Conservation (phyloP, 2,888 invertebrate genomes). For the Carcina quercana region DNA sequence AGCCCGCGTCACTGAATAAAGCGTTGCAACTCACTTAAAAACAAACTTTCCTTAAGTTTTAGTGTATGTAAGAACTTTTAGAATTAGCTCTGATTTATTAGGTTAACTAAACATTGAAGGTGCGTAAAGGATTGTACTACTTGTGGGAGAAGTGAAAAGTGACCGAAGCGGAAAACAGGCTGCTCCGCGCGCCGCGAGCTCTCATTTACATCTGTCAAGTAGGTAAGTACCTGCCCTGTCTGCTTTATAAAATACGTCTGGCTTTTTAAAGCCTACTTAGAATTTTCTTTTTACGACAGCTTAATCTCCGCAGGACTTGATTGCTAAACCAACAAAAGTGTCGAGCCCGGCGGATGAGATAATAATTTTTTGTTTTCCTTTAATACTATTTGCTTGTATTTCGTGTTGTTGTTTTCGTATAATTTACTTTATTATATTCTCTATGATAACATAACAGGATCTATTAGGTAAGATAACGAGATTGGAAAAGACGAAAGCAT, state of each 20-base stretch:
- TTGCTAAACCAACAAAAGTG: not conserved
- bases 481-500: no score
- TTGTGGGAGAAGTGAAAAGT: conserved; percentile 48
- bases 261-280: conserved; percentile 28
- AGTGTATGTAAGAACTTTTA: conserved; percentile 21
- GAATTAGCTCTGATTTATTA: conserved; percentile 32
- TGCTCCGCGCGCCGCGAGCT: conserved; percentile 32
- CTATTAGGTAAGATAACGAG: no score
- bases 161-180: conserved; percentile 38
- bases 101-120: conserved; percentile 35
- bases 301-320: conserved; percentile 22
- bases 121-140: conserved; percentile 55
- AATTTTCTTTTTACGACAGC: conserved; percentile 30
- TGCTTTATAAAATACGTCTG: conserved; percentile 43
- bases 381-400: no score
- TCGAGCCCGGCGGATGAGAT: no score
- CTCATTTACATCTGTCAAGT: conserved; percentile 61
- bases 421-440: no score
- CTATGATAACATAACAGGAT: no score
- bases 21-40: conserved; percentile 13
- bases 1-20: no score
- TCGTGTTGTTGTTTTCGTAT: no score
- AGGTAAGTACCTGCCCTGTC: conserved; percentile 45
- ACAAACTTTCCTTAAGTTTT: conserved; percentile 19
- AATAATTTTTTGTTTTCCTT: no score